Evolutionary conservation across 2,113 vertebrate species (phyloP).

Genomic region (Tupaia tana): DNA sequence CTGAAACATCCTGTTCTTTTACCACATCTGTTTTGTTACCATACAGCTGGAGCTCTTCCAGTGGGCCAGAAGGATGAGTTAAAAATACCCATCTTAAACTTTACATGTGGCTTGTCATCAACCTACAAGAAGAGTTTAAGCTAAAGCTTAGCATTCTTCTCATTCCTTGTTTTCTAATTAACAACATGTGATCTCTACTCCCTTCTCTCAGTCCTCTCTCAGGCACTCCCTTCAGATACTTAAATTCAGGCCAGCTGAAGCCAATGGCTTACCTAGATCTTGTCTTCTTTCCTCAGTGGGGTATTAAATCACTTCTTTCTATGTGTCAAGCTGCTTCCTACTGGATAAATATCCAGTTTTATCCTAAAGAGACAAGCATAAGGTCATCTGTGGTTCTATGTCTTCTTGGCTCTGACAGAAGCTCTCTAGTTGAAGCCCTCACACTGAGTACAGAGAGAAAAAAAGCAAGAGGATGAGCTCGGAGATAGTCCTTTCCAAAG

Average conservation of each 20-base stretch:
- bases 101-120: conserved; percentile 69
- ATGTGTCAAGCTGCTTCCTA: background rate
- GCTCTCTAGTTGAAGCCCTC: background rate
- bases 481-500: background rate
- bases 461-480: background rate
- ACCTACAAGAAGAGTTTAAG: conserved; percentile 45
- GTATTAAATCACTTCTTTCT: conserved; percentile 8
- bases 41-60: conserved; percentile 71
- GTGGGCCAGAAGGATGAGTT: conserved; percentile 74
- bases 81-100: conserved; percentile 72
- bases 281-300: conserved; percentile 20
- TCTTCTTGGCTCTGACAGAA: conserved; percentile 7
- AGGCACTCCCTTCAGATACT: background rate
- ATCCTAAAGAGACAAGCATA: background rate
- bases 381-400: background rate
- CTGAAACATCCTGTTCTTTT: conserved; percentile 72
- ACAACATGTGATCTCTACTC: conserved; percentile 39
- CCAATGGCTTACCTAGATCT: background rate
- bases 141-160: conserved; percentile 69
- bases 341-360: conserved; percentile 21
- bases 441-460: conserved; percentile 43
- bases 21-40: conserved; percentile 66
- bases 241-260: conserved; percentile 2
- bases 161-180: conserved; percentile 73
- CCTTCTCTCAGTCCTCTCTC: background rate